A percentile compares a stretch with the other conserved stretches of the same genome.
Conservation (phyloP, 1,140 invertebrate genomes). For the Drosophila kohkoa region DNA sequence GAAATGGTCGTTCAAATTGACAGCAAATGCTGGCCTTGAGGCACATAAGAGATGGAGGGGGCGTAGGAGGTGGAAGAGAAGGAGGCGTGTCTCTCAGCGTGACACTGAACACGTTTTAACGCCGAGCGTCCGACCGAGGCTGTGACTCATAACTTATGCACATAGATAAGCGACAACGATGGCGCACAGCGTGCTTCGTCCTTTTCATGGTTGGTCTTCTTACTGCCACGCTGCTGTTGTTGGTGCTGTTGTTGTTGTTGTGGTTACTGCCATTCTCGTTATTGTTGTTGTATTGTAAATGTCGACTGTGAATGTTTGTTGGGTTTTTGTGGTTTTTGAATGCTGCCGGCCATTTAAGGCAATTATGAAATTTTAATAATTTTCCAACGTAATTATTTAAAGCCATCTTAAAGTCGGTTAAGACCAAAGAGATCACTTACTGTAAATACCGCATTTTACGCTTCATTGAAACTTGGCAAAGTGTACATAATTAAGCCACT, state of each 20-base stretch:
- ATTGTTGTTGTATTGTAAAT: constrained; percentile 27
- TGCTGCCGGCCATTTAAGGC: constrained; percentile 66
- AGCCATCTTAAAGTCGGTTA: constrained; percentile 38
- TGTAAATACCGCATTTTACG: constrained; percentile 29
- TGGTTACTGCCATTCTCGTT: constrained; percentile 34
- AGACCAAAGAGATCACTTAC: background rate
- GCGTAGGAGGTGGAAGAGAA: background rate
- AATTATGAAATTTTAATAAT: constrained; percentile 81
- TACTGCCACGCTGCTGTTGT: constrained; percentile 32
- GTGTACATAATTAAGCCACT: constrained; percentile 18
- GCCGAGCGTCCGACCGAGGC: constrained; percentile 44
- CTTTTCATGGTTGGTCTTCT: constrained; percentile 23
- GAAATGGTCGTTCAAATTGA: constrained; percentile 44
- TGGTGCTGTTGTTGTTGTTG: constrained; percentile 37
- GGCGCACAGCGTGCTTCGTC: constrained; percentile 10
- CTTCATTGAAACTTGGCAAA: constrained; percentile 34
- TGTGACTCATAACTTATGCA: constrained; percentile 76
- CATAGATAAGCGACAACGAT: constrained; percentile 74
- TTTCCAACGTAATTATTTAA: constrained; percentile 65
- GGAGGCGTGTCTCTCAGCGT: constrained; percentile 44
- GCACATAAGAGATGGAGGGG: background rate
- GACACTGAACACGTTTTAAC: constrained; percentile 80
- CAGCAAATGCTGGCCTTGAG: constrained; percentile 27
- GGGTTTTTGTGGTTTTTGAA: constrained; percentile 17
- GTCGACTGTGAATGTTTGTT: constrained; percentile 14